Base-by-base conservation (phyloP, 2,113 vertebrate species). In the Lates calcarifer region DNA sequence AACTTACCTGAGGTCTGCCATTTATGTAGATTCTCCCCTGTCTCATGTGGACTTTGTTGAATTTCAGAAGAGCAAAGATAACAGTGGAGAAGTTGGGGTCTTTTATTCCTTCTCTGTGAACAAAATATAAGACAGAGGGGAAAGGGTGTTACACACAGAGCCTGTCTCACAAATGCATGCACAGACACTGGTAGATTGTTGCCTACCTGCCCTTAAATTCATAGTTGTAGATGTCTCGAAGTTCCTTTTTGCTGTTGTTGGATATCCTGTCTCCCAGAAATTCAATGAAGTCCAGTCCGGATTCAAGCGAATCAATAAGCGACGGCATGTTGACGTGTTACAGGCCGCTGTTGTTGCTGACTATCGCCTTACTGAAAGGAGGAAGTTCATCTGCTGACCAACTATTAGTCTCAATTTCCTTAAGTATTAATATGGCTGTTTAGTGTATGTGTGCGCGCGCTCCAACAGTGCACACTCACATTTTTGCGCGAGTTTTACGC, bases 271-370 rank as follows among this genome's bases (percentile, higher is more conserved):
- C 94, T 35, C 78, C 89, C 53, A 99, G 93, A 81, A 95, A 96
- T 74, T 91, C 94, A 74, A 97, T 83, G 79, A 98, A 99, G 31
- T 91, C 67, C 28, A 94, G 87, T 15, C 96, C 97, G 2, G 89
- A 83, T 67, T 91, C 82, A 79, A 91, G 81, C 45, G 74, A 61
- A 57, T 95, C 72, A 47, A 11, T 84, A 12, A 95, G 31, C 49
- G 77, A 66, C 65, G 82, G 49, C 93, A 95, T 94, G 66, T 71
- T 74, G 55, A 5, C 24, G 28, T 5, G 26, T 35, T 0, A 5
- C 33, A 65, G 45, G 31, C 31, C 29, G 33, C 39, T 31, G 56
- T 29, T 49, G 22, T 20, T 5, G 7, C 43, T 4, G 33, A 12
- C 53, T 24, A 11, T 14, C 11, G 6, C 1, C 62, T 4, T 33